Evolutionary conservation across 1,140 invertebrate species (phyloP).

Genomic region (Heliconius nattereri): DNA sequence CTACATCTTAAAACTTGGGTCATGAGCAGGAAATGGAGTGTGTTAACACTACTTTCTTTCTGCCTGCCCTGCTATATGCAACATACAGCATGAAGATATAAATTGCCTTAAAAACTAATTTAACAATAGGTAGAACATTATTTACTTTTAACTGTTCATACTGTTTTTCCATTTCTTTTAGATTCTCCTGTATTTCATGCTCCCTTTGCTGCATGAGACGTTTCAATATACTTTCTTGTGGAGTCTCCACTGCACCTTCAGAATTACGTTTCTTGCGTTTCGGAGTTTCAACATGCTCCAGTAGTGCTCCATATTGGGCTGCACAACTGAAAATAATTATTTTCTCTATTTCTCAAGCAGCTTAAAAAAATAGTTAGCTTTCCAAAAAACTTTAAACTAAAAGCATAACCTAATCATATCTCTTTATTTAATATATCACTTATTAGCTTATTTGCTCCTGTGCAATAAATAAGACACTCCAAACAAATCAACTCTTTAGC

Average conservation of each 20-base stretch:
- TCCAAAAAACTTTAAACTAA: not conserved
- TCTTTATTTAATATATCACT: too few species aligned
- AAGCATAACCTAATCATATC: not conserved
- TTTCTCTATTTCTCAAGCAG: not conserved
- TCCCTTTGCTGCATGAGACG: constrained; percentile 90
- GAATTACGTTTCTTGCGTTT: constrained; percentile 91
- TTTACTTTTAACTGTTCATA: constrained; percentile 86
- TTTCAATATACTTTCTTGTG: constrained; percentile 90
- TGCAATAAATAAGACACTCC: too few species aligned
- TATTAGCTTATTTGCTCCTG: too few species aligned
- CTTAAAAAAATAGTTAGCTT: too few species aligned
- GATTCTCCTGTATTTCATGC: constrained; percentile 87
- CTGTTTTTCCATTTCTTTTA: constrained; percentile 86
- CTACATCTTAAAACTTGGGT: too few species aligned
- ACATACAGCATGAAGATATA: too few species aligned
- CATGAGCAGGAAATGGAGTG: too few species aligned
- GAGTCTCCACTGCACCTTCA: constrained; percentile 86
- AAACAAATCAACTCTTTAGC: too few species aligned
- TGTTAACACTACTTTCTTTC: too few species aligned
- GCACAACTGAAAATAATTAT: constrained; percentile 85
- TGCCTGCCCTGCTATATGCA: too few species aligned
- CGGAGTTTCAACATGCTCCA: constrained; percentile 92
- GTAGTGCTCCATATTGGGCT: constrained; percentile 90
- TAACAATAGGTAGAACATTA: not conserved
- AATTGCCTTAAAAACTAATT: not conserved